Base-by-base conservation (phyloP, 30 jellyfish, hydroid and myxozoan genomes). In the Nemopilema nomurai region DNA sequence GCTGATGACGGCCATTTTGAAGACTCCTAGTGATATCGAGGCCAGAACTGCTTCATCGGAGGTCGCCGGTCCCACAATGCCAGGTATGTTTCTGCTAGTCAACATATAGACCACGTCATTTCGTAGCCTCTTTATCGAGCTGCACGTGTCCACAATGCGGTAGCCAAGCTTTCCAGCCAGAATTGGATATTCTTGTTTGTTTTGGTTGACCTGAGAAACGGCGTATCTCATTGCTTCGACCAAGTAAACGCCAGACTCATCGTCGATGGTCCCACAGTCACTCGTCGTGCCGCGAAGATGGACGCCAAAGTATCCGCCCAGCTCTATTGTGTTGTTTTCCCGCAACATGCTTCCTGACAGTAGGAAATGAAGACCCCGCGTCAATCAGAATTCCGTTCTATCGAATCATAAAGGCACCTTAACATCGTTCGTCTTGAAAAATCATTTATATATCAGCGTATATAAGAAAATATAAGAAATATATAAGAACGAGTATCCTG, bases 31-130 rank as follows among this genome's bases (percentile, higher is more conserved):
- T n/a, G 81, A 81, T 30, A 83, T 80, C 20, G 94, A 62, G 0
- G 94, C 89, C 3, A 85, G 41, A 8, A 85, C 41, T 0, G 94
- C 84, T 69, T 85, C 94, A 51, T 85, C 94, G 24, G 94, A 85
- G 7, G 94, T 85, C 67, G 85, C 49, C 29, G 88, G 88, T 28
- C 94, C 94, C 19, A 85, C 67, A 52, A 85, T 16, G 13, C 83
- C 94, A 0, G 71, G 28, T 0, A 28, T 0, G 49, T 25, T 51
- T 18, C 19, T 41, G 8, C 18, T 17, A 13, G 65, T 21, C 4
- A 57, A 9, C 76, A 28, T 64, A 51, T 1, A 24, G 1, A 21
- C 52, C 6, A 78, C 24, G 26, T 51, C 88, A n/a, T 24, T 51
- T 9, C 88, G 81, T 18, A 78, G 81, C 20, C 64, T 52, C 13